Base-by-base conservation (phyloP, 2,888 invertebrate species). In the Standfussiana lucernea region DNA sequence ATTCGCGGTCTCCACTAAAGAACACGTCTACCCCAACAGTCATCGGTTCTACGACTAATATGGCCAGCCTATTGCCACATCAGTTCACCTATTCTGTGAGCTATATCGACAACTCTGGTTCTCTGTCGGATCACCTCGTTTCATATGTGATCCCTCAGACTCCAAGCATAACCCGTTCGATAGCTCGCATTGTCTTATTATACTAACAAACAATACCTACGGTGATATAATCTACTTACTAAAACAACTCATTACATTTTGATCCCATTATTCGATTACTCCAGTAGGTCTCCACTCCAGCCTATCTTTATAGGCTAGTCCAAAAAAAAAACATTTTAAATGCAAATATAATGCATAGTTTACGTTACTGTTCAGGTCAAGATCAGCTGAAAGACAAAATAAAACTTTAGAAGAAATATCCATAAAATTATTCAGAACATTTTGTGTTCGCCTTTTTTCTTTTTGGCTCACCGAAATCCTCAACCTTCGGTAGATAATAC, bases 281-380 rank as follows among this genome's bases (percentile, higher is more conserved):
- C 21, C 62, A 75, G 21, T 72, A 67, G 13, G 24, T n/a, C 37
- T 75, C 28, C 56, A 15, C 28, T 56, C 13, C 40, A 71, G 18
- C 37, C 11, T 72, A 72, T n/a, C n/a, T n/a, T n/a, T n/a, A n/a
- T n/a, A n/a, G n/a, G n/a, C n/a, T n/a, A 78, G 35, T 68, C 7
- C 10, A 65, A 83, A 61, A 85, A 24, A 80, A 81, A 42, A 75
- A 77, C 75, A 68, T 80, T 87, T 74, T 79, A 82, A 84, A 82
- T 84, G 86, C 64, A 79, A 84, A 87, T 86, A 74, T 65, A 70
- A 70, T 64, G 65, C 68, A 72, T 42, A 82, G 47, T 84, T 72
- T 53, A 62, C 61, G 37, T 77, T 80, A 77, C 77, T 81, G 80
- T 77, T 77, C 21, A 72, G 78, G 79, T 80, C 81, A 87, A 84